phyloP scores from a whole-genome alignment of 2,888 invertebrate genomes.

The Leptinotarsa tumamoca region DNA sequence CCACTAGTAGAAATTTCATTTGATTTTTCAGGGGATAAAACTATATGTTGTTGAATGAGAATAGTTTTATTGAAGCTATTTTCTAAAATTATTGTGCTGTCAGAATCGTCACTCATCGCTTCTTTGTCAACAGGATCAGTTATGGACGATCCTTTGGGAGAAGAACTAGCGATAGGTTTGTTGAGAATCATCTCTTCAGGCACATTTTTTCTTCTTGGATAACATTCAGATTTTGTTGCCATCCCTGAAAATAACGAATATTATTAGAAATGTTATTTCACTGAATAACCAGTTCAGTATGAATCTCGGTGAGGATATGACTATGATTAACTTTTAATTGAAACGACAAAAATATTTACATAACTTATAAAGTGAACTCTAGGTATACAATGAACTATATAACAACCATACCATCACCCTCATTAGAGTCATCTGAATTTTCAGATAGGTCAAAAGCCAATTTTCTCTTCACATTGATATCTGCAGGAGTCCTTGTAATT shows the following conservation, averaged over 20 bases:
- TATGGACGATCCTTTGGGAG: neutral
- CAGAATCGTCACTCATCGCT: neutral
- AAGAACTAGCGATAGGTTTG: neutral
- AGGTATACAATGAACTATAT: neutral
- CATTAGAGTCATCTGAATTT: neutral
- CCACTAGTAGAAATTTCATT: neutral
- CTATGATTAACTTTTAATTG: neutral
- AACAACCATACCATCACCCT: neutral
- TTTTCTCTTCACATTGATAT: neutral
- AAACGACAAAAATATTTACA: too few species aligned
- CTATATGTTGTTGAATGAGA: neutral
- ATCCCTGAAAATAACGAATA: neutral
- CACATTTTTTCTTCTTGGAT: neutral
- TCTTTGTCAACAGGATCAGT: neutral
- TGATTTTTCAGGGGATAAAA: neutral
- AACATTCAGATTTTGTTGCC: neutral
- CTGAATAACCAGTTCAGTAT: too few species aligned
- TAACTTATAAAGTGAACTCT: neutral
- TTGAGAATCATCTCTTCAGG: neutral
- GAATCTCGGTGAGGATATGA: too few species aligned
- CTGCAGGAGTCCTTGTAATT: neutral
- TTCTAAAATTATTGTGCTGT: neutral
- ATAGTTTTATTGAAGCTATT: neutral
- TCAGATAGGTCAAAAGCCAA: neutral
- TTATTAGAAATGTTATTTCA: neutral